Percentiles rank a stretch among this genome's conserved stretches.
phyloP scores from a whole-genome alignment of 2,888 invertebrate species.

The Dichetophora obliterata region DNA sequence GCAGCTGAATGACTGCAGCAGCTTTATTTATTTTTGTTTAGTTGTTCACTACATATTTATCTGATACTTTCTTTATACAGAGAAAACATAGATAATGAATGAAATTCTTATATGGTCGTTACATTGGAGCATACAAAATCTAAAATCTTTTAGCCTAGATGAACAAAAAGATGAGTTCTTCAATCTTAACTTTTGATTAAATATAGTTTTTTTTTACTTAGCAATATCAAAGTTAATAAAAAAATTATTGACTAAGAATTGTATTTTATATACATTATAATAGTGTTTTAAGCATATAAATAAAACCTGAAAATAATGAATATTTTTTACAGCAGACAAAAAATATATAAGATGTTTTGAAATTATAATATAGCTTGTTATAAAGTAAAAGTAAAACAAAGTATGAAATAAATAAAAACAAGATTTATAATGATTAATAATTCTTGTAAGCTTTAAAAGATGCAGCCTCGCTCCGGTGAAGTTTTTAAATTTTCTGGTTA shows the following conservation, averaged over 20 bases:
- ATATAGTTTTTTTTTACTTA: not conserved
- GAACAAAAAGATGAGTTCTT: not conserved
- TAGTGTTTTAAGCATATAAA: not conserved
- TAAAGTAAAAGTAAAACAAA: slow-evolving; percentile 24
- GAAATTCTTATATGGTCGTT: slow-evolving; percentile 6
- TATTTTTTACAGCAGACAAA: not conserved
- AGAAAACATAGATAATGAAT: slow-evolving; percentile 4
- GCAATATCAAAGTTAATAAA: not conserved
- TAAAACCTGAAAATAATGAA: slow-evolving; percentile 22
- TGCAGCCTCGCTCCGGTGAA: slow-evolving; percentile 43
- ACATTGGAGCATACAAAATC: slow-evolving; percentile 8
- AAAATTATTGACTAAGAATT: not conserved
- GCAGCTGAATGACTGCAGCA: not conserved
- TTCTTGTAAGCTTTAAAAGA: slow-evolving; percentile 26
- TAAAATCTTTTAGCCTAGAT: not conserved
- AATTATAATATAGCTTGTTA: slow-evolving; percentile 14
- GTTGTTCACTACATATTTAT: not conserved
- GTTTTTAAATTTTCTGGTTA: slow-evolving; percentile 1
- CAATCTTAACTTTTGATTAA: no score
- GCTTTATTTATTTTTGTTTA: not conserved
- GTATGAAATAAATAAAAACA: slow-evolving; percentile 22
- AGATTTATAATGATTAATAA: slow-evolving; percentile 29
- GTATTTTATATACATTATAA: not conserved
- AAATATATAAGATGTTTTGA: not conserved
- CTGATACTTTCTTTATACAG: slow-evolving; percentile 3